phyloP scores from a whole-genome alignment of 2,113 vertebrate genomes.

The Microcebus jonahi region DNA sequence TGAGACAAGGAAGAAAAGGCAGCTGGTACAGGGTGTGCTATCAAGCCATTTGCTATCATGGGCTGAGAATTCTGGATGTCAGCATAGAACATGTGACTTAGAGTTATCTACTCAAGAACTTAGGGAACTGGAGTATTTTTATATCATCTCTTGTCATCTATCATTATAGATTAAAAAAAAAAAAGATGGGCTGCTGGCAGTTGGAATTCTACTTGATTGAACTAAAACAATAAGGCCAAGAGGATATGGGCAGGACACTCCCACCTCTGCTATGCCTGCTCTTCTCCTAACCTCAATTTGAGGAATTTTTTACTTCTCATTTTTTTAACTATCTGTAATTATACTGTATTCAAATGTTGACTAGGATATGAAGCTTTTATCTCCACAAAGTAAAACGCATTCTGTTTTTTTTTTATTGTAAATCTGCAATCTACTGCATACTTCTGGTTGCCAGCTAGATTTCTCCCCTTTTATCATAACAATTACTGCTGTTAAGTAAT shows the following conservation, averaged over 20 bases:
- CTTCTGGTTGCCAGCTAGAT: neutral
- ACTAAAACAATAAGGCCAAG: neutral
- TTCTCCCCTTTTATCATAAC: neutral
- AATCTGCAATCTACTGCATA: neutral
- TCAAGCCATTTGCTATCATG: neutral
- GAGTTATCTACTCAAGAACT: neutral
- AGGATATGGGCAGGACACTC: neutral
- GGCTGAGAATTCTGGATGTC: neutral
- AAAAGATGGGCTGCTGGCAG: neutral
- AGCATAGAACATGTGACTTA: neutral
- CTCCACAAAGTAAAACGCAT: neutral
- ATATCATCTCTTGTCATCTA: no score
- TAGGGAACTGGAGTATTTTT: neutral
- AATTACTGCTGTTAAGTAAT: neutral
- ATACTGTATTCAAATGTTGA: neutral
- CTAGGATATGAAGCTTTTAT: conserved; percentile 1
- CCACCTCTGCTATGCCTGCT: neutral
- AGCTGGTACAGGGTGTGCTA: neutral
- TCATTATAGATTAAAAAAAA: neutral
- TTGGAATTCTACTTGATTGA: neutral
- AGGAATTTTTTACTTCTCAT: neutral
- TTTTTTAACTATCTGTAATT: neutral
- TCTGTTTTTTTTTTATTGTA: conserved; percentile 7
- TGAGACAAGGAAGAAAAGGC: neutral
- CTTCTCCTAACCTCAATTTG: neutral